A percentile compares a stretch with the other conserved stretches of the same genome.
Evolutionary conservation across 1,140 invertebrate genomes (phyloP).

Genomic region (Anagrus nilaparvatae): DNA sequence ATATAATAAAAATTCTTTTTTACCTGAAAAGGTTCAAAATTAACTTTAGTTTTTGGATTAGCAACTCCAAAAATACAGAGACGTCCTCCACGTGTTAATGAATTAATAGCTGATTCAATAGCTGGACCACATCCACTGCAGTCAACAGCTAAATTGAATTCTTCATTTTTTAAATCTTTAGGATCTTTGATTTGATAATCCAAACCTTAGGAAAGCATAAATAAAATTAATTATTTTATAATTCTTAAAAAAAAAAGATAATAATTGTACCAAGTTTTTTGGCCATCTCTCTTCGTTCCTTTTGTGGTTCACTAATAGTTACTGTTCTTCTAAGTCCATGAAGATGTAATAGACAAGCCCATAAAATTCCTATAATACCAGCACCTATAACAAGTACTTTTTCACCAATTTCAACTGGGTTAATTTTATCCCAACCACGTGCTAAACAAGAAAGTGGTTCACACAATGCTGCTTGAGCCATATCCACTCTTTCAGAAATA

Average conservation of each 20-base stretch:
- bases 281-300: constrained; percentile 41
- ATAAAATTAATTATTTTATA: too few species aligned
- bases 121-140: constrained; percentile 53
- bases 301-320: constrained; percentile 53
- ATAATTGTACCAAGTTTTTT: constrained; percentile 50
- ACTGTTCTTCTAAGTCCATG: constrained; percentile 54
- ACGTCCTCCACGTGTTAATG: constrained; percentile 41
- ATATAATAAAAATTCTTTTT: too few species aligned
- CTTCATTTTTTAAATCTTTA: constrained; percentile 40
- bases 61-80: constrained; percentile 50
- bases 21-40: constrained; percentile 34
- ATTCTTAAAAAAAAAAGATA: too few species aligned
- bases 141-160: constrained; percentile 54
- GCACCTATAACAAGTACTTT: constrained; percentile 56
- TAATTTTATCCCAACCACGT: constrained; percentile 53
- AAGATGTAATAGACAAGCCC: constrained; percentile 51
- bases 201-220: constrained; percentile 41
- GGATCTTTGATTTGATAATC: constrained; percentile 46
- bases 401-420: constrained; percentile 47
- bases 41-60: constrained; percentile 37
- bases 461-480: constrained; percentile 44
- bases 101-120: constrained; percentile 42
- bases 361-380: constrained; percentile 61
- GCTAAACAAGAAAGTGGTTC: constrained; percentile 59
- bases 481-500: constrained; percentile 27